Conservation (phyloP, 2,797 vertebrate species). For the Danio jaintianensis region DNA sequence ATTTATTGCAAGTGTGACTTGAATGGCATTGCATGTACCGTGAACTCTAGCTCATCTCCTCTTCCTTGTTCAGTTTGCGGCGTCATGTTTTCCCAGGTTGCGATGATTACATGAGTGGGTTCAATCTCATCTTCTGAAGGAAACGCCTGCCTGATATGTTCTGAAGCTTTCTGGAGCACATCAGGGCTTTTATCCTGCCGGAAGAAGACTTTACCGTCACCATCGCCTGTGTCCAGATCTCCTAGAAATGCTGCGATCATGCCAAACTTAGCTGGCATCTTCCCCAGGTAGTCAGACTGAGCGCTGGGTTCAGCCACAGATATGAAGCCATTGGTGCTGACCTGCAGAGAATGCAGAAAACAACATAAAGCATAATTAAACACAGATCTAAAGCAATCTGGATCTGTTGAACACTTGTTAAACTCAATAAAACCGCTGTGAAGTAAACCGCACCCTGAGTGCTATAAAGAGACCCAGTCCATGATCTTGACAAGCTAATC, state of each 20-base stretch:
- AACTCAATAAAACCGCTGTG: neutral
- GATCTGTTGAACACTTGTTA: neutral
- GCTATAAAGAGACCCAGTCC: neutral
- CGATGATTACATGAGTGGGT: conserved; percentile 76
- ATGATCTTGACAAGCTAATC: neutral
- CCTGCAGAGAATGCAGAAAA: conserved; percentile 66
- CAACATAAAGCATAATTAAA: neutral
- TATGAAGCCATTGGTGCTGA: conserved; percentile 90
- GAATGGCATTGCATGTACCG: conserved; percentile 71
- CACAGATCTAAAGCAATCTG: neutral
- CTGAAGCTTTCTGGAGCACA: conserved; percentile 68
- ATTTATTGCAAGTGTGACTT: no score
- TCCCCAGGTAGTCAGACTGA: conserved; percentile 80
- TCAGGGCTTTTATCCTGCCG: conserved; percentile 80
- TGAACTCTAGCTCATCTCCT: conserved; percentile 66
- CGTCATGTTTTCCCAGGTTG: conserved; percentile 89
- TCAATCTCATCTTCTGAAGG: conserved; percentile 71
- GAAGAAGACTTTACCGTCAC: conserved; percentile 83
- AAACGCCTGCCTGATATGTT: conserved; percentile 81
- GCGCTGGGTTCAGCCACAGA: conserved; percentile 74
- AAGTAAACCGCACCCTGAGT: neutral
- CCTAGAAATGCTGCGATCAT: conserved; percentile 86
- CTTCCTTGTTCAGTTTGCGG: conserved; percentile 66
- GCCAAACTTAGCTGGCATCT: conserved; percentile 82
- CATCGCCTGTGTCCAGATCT: conserved; percentile 84